These are phyloP conservation scores for Cantharis flavilabris DNA, from an alignment of 2,888 invertebrate genomes.

Conservation along the genomic window DNA sequence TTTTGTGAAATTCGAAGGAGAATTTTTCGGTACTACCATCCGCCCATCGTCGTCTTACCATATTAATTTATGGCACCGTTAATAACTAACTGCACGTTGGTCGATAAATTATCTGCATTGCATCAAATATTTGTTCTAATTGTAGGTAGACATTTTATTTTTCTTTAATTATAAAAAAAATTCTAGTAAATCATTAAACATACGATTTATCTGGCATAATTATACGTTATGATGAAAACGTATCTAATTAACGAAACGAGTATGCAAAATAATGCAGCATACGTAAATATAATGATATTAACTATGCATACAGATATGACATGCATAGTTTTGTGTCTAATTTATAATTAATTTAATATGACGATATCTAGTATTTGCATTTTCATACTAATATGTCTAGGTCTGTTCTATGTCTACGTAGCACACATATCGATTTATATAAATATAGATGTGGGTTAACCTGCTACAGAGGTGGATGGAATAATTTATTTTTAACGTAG, in stretches of 20 bases:
- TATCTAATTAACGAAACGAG: slow-evolving; percentile 14
- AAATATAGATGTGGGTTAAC: slow-evolving; percentile 11
- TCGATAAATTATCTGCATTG: neutral
- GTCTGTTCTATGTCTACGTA: slow-evolving; percentile 21
- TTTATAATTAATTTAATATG: slow-evolving; percentile 20
- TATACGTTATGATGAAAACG: neutral
- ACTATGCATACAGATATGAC: slow-evolving; percentile 11
- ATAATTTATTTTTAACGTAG: neutral
- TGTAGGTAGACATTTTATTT: neutral
- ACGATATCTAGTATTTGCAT: slow-evolving; percentile 16
- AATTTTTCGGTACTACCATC: neutral
- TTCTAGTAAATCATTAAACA: neutral
- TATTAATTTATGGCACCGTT: neutral
- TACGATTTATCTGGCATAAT: neutral
- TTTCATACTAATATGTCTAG: slow-evolving; percentile 22
- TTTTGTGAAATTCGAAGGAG: neutral
- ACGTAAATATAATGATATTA: slow-evolving; percentile 11
- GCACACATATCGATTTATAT: slow-evolving; percentile 19
- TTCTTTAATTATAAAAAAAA: neutral
- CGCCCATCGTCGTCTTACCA: neutral
- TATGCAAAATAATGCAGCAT: slow-evolving; percentile 10
- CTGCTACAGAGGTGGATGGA: neutral
- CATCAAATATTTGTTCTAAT: neutral
- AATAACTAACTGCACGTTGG: neutral
- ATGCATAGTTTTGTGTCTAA: slow-evolving; percentile 16